phyloP scores from a whole-genome alignment of 2,113 vertebrate species.

The Saimiri boliviensis region DNA sequence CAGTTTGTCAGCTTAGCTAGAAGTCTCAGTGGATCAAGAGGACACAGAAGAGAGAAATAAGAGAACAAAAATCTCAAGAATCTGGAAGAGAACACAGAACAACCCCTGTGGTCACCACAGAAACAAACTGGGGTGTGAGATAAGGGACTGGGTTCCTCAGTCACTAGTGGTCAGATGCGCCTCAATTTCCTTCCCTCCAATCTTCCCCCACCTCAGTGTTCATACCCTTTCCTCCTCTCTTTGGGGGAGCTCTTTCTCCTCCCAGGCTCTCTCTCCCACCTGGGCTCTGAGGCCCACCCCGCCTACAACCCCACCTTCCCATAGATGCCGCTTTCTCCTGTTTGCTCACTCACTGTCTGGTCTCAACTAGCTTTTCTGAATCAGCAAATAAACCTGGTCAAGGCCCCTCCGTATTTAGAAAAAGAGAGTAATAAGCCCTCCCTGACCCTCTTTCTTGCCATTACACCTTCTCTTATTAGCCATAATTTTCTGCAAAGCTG shows the following conservation, averaged over 20 bases:
- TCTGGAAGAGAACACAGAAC: background rate
- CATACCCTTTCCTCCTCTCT: accelerated
- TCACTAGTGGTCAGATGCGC: background rate
- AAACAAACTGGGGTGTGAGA: background rate
- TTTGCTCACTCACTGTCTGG: background rate
- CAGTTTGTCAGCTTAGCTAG: background rate
- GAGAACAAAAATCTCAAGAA: background rate
- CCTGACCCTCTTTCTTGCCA: background rate
- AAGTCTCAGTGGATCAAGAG: background rate
- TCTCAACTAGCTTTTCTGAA: background rate
- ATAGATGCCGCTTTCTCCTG: background rate
- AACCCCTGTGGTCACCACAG: background rate
- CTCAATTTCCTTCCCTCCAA: background rate
- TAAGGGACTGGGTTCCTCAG: background rate
- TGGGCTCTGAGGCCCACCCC: background rate
- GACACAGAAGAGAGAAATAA: background rate
- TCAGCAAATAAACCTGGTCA: background rate
- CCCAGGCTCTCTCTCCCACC: background rate
- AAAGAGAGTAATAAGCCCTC: background rate
- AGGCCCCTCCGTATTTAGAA: background rate
- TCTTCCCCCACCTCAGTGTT: background rate
- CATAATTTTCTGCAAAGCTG: background rate
- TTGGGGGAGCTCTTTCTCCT: background rate
- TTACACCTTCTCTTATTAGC: background rate
- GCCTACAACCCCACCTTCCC: background rate